Evolutionary conservation across 2,888 invertebrate species (phyloP), one percentile per base, ranked within the genome.

Genomic region (Chrysomela aeneicollis): DNA sequence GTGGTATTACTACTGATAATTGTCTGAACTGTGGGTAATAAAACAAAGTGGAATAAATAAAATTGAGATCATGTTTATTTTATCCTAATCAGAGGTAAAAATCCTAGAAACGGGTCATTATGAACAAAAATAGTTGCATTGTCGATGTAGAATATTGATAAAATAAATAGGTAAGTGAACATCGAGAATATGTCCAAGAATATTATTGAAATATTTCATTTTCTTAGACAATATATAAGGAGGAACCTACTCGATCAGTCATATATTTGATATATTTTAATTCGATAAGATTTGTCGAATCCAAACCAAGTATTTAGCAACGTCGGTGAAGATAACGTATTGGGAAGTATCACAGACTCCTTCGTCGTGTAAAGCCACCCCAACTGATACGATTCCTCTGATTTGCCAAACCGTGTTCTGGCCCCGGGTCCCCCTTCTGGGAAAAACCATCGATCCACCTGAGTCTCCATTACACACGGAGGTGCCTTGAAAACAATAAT

Each of bases 241-340:
- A 26, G 26, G 26, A 26, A 26, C 26, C 26, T 5, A 26, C 6
- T 26, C n/a, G 17, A 42, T 37, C 12, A 21, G 21, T 17, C 1
- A 10, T 37, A n/a, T n/a, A n/a, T 21, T 26, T 6, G 15, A 42
- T 10, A 15, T 35, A 15, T 15, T 15, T 58, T 50, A 63, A 17
- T 54, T 30, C 10, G 26, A 63, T 59, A 73, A 53, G 21, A 61
- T 66, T 37, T 69, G 60, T 66, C 68, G 70, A 37, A 78, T 77
- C 78, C 78, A 78, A 9, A 61, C 50, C 18, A 74, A 61, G 63
- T 87, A 84, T 76, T 87, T 86, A 4, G 87, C 87, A 21, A 86
- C 78, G 68, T 89, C 89, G 0, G 88, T 88, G 73, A 89, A 88
- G 5, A 88, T 85, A 17, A 87, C 86, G 77, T 87, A 88, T 71